Evolutionary conservation across 1,140 invertebrate species (phyloP).

Genomic region (Pseudomyrmex pallidus): DNA sequence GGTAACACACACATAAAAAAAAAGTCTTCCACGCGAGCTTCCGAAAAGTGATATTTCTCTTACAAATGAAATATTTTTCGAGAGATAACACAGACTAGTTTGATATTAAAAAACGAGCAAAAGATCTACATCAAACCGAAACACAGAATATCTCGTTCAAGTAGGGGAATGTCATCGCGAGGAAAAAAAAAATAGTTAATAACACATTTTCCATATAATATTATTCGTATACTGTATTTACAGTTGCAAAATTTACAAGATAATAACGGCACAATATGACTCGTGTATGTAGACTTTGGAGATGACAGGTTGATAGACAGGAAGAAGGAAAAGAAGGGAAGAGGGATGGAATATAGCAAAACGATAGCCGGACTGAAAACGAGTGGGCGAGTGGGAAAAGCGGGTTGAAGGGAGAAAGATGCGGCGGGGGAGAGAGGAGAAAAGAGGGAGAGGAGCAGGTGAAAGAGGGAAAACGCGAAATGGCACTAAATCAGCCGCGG

Average conservation of each 20-base stretch:
- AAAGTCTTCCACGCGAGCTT: not conserved
- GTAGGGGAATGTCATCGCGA: not conserved
- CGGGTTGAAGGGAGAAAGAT: not conserved
- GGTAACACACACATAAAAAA: too few relatives aligned
- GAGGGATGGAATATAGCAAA: not conserved
- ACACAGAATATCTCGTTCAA: not conserved
- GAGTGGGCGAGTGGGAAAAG: too few relatives aligned
- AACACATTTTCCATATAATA: not conserved
- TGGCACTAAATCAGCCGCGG: conserved; percentile 62
- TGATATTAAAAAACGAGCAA: too few relatives aligned
- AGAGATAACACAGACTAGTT: not conserved
- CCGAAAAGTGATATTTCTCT: not conserved
- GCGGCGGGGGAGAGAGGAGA: not conserved
- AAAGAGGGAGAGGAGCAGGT: not conserved
- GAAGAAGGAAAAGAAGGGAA: not conserved
- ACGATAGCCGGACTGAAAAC: conserved; percentile 20
- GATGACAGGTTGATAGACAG: conserved; percentile 9
- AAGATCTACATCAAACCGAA: not conserved
- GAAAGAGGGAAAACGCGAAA: conserved; percentile 16
- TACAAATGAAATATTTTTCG: conserved; percentile 3
- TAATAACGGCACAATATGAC: conserved; percentile 3
- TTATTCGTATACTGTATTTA: conserved; percentile 13
- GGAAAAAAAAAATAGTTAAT: not conserved
- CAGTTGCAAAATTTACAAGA: conserved; percentile 2
- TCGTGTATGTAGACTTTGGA: conserved; percentile 5